Evolutionary conservation across 1,140 invertebrate genomes (phyloP), one percentile per base, ranked within the genome.

Genomic region (Hylaeus volcanicus): DNA sequence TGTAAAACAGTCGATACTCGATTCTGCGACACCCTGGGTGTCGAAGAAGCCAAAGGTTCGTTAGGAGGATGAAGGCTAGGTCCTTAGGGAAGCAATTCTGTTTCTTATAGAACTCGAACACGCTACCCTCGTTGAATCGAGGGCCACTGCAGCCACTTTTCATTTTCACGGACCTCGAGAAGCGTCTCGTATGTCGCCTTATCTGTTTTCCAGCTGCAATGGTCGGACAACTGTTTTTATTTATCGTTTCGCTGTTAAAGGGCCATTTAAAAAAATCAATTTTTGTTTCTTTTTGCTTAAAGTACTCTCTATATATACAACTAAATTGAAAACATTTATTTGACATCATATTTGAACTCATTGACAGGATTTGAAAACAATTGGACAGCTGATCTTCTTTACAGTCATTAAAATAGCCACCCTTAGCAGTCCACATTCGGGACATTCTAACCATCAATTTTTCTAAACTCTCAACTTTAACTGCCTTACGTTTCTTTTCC

Each of bases 91-190:
- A 65, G 70, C 51, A 79, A 73, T 79, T 55, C 39, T 39, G n/a
- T 64, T 74, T 79, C 77, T 79, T 74, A 79, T 74, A 74, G 71
- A 45, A 66, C 53, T 12, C 14, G 4, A 48, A 37, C 71, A 78
- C 75, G 75, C 68, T 51, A 78, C 56, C 41, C 51, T 76, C 66
- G 5, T 48, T 43, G 58, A 37, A 48, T 61, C 68, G 68, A 76
- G 53, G 74, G 74, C 51, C 68, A 63, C 26, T 72, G 69, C 58
- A 55, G 60, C 12, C 48, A 72, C 68, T 78, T 79, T 73, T 66
- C 74, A 73, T 79, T 68, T 63, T 6, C 15, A 5, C 3, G 9
- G 5, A n/a, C 58, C 43, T 73, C 71, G 53, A 74, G 11, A 51
- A 65, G 61, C 12, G 43, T 77, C 70, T 61, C 58, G 48, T 15